Percentiles rank a stretch among this genome's conserved stretches.
Conservation (phyloP, 2,113 vertebrate species). For the Apus apus region DNA sequence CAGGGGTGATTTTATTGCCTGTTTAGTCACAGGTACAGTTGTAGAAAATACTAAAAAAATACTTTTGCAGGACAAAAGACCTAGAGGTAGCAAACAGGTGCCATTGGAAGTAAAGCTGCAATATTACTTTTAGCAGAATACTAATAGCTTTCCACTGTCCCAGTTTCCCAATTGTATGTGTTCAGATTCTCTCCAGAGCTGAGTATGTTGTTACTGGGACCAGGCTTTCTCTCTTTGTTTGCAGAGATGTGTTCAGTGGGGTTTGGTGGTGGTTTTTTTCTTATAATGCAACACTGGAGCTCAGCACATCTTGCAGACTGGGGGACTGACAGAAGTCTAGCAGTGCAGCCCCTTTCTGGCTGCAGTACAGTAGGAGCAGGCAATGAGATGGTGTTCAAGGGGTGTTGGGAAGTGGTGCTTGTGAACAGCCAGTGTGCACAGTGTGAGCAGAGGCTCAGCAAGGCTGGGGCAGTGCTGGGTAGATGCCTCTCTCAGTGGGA, state of each 20-base stretch:
- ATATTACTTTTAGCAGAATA: neutral
- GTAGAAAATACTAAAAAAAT: neutral
- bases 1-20: neutral
- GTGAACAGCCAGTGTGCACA: neutral
- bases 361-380: neutral
- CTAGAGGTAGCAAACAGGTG: neutral
- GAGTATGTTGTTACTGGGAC: neutral
- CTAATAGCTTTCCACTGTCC: neutral
- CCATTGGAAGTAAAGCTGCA: neutral
- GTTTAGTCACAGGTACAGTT: neutral
- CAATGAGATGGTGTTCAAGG: neutral
- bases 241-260: neutral
- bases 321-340: neutral
- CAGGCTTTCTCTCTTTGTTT: neutral
- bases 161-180: accelerated
- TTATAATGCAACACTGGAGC: neutral
- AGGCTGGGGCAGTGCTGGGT: accelerated
- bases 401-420: neutral
- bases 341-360: neutral
- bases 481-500: neutral
- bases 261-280: neutral
- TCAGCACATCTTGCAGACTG: accelerated
- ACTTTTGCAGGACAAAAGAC: neutral
- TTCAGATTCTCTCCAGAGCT: neutral
- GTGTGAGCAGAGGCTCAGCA: neutral